Percentiles rank a stretch among this genome's conserved stretches.
phyloP scores from a whole-genome alignment of 2,113 vertebrate genomes.

The Pterocles gutturalis region DNA sequence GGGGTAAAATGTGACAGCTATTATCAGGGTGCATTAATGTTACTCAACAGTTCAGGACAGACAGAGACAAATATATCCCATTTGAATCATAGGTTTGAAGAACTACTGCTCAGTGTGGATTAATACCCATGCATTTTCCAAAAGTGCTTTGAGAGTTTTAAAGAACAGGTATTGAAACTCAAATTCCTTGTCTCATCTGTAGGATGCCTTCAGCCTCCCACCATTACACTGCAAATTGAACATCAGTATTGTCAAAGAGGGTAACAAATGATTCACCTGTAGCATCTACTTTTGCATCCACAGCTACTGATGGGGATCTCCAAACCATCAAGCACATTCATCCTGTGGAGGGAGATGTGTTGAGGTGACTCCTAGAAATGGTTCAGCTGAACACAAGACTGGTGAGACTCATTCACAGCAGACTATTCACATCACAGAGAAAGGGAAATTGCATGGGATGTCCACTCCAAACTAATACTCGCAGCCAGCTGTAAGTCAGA shows the following conservation, averaged over 20 bases:
- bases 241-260: neutral
- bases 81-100: constrained; percentile 50
- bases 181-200: neutral
- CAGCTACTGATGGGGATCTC: neutral
- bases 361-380: neutral
- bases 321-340: neutral
- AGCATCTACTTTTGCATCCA: neutral
- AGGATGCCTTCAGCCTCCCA: neutral
- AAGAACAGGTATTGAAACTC: constrained; percentile 4
- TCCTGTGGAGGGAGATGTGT: neutral
- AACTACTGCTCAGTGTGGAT: constrained; percentile 48
- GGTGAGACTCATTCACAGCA: neutral
- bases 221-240: neutral
- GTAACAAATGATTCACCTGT: neutral
- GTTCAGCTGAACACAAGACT: neutral
- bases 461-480: neutral
- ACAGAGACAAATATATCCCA: constrained; percentile 66
- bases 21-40: constrained; percentile 65
- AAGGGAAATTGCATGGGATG: neutral
- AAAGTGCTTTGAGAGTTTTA: constrained; percentile 46
- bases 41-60: constrained; percentile 56
- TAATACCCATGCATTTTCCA: constrained; percentile 41
- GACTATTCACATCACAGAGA: neutral
- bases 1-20: constrained; percentile 60
- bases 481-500: neutral